Evolutionary conservation across 2,797 vertebrate species (phyloP).

Genomic region (Helostoma temminkii): DNA sequence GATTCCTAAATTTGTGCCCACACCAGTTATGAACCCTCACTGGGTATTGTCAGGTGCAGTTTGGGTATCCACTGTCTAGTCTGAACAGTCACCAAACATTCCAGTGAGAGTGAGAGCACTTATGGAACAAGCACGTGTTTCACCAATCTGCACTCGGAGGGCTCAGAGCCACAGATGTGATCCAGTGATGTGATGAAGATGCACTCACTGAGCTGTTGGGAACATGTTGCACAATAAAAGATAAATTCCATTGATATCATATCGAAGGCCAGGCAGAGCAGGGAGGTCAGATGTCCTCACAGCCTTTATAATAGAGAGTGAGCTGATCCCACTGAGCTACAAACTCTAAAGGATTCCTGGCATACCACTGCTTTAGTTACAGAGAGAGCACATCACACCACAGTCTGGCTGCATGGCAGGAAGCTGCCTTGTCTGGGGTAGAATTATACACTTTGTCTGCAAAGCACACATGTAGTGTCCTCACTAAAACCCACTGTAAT

Average conservation of each 20-base stretch:
- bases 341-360: conserved; percentile 72
- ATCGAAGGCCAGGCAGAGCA: neutral
- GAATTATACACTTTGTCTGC: conserved; percentile 3
- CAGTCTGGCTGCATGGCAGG: conserved; percentile 31
- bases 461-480: neutral
- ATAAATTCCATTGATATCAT: neutral
- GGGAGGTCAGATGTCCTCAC: conserved; percentile 46
- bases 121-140: too few species aligned
- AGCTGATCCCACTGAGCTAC: conserved; percentile 66
- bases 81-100: too few species aligned
- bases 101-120: too few species aligned
- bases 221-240: neutral
- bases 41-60: too few species aligned
- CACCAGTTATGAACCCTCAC: too few species aligned
- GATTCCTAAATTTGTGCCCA: too few species aligned
- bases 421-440: conserved; percentile 6
- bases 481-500: neutral
- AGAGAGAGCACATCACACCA: conserved; percentile 19
- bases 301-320: conserved; percentile 50
- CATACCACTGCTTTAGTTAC: conserved; percentile 66
- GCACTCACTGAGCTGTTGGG: neutral
- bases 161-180: conserved; percentile 11
- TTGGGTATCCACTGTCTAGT: too few species aligned
- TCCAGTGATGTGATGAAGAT: conserved; percentile 9
- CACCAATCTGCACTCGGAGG: conserved; percentile 21